These are phyloP conservation scores for Temnothorax longispinosus DNA, from an alignment of 1,140 invertebrate genomes.

Conservation along the genomic window DNA sequence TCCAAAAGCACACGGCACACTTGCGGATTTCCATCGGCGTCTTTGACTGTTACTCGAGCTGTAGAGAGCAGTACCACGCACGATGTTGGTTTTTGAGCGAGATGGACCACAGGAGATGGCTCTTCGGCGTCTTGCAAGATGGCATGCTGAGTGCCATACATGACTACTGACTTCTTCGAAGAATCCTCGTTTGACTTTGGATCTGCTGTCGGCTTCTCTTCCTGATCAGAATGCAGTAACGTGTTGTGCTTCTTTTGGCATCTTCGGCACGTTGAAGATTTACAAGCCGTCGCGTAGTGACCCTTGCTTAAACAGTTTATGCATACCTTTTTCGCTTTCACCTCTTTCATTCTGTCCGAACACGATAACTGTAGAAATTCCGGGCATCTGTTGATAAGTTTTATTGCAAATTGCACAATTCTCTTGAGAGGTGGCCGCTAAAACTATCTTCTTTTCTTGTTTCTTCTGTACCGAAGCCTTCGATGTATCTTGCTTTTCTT, in stretches of 20 bases:
- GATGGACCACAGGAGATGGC: too few species aligned
- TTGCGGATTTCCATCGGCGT: neutral
- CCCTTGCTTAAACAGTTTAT: neutral
- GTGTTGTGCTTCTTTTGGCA: neutral
- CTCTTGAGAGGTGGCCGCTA: neutral
- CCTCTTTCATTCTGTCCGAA: neutral
- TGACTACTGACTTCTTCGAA: neutral
- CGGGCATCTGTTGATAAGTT: neutral
- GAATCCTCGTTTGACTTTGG: neutral
- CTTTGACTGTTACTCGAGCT: too few species aligned
- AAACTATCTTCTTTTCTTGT: neutral
- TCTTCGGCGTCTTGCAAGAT: too few species aligned
- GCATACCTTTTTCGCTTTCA: neutral
- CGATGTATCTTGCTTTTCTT: neutral
- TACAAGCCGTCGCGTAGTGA: neutral
- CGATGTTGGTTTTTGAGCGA: neutral
- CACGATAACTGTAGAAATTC: neutral
- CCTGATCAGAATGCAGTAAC: neutral
- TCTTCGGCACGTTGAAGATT: neutral
- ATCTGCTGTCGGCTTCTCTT: neutral
- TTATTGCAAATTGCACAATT: neutral
- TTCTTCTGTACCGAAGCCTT: neutral
- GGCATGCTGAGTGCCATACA: too few species aligned
- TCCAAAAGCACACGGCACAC: neutral
- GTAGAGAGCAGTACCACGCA: neutral